phyloP scores from a whole-genome alignment of 2,888 invertebrate species.

The Drosophila recens region DNA sequence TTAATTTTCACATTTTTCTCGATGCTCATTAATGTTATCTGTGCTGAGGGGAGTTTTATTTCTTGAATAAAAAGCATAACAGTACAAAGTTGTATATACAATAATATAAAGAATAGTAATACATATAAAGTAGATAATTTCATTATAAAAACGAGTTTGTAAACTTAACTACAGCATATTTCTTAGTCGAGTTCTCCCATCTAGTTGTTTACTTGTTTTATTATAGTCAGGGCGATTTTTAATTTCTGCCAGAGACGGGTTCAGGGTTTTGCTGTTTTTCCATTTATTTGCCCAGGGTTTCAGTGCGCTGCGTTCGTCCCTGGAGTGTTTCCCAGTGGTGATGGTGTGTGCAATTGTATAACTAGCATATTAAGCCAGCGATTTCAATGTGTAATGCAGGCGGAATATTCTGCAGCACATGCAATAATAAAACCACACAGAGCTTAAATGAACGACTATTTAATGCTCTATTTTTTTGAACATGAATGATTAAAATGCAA shows the following conservation, averaged over 20 bases:
- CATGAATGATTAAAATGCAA: background rate
- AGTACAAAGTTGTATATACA: background rate
- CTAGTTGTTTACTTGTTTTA: constrained; percentile 31
- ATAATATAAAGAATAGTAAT: background rate
- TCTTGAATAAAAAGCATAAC: too few species aligned
- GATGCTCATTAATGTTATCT: background rate
- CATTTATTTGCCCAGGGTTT: constrained; percentile 45
- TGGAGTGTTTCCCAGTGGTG: constrained; percentile 8
- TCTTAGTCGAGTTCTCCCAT: background rate
- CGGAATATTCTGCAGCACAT: constrained; percentile 48
- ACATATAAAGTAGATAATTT: background rate
- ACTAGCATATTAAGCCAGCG: constrained; percentile 75
- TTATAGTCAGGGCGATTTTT: constrained; percentile 46
- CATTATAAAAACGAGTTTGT: background rate
- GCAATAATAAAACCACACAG: constrained; percentile 27
- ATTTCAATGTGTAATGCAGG: constrained; percentile 54
- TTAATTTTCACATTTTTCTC: constrained; percentile 25
- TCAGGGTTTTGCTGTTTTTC: constrained; percentile 42
- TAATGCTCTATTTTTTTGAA: constrained; percentile 8
- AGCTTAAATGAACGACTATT: background rate
- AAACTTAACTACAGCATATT: background rate
- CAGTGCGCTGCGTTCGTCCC: constrained; percentile 35
- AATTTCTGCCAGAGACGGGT: constrained; percentile 37
- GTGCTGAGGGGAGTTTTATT: background rate
- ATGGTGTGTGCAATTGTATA: constrained; percentile 49